Conservation (phyloP, 2,888 invertebrate genomes). For the Atherix ibis region DNA sequence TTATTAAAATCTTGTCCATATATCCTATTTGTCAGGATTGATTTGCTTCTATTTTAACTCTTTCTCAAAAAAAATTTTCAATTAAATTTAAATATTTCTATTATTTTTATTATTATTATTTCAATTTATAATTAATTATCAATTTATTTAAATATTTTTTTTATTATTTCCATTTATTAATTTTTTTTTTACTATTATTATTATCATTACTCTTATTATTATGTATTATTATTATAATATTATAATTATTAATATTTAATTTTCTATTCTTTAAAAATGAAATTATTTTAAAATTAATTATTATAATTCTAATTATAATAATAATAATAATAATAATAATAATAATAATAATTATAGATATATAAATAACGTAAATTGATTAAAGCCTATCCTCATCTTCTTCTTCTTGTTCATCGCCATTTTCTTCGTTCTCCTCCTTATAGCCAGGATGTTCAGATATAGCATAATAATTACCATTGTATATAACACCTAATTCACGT, state of each 20-base stretch:
- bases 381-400: conserved; percentile 56
- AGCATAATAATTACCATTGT: conserved; percentile 89
- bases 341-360: background rate
- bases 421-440: conserved; percentile 77
- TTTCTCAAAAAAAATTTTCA: conserved; percentile 5
- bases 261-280: too few species aligned
- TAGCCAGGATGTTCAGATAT: conserved; percentile 91
- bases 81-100: too few species aligned
- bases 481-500: conserved; percentile 81
- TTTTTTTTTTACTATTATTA: too few species aligned
- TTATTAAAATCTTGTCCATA: background rate
- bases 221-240: too few species aligned
- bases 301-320: too few species aligned
- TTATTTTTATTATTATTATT: too few species aligned
- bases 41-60: conserved; percentile 2
- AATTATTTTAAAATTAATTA: too few species aligned
- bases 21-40: too few species aligned
- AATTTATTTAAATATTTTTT: conserved; percentile 2
- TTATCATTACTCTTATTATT: too few species aligned
- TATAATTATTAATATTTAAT: too few species aligned
- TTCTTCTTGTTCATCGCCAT: conserved; percentile 71
- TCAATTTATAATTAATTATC: conserved; percentile 5
- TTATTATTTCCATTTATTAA: background rate
- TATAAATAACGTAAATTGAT: conserved; percentile 16
- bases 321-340: too few species aligned